Evolutionary conservation across 2,113 vertebrate species (phyloP), one percentile per base, ranked within the genome.

Genomic region (Maccullochella peelii): DNA sequence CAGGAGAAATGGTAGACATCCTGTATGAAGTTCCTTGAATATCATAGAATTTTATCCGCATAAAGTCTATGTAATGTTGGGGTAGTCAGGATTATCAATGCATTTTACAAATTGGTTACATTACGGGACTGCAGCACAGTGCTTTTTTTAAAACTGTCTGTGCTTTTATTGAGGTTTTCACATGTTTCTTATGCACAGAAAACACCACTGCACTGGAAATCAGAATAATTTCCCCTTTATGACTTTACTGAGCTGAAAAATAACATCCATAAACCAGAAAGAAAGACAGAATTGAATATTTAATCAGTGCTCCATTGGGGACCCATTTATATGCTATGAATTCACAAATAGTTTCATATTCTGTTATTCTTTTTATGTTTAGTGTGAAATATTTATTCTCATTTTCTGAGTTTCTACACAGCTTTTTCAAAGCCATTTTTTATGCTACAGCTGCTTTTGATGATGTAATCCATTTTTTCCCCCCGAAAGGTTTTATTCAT

Each of bases 201-300:
- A 76, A 63, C 27, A 6, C 38, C 44, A 18, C 33, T 54, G 33
- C 54, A 11, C 23, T 68, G 47, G 23, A 40, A 83, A 30, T 79
- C 16, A 0, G 44, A 75, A 55, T 61, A 57, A 36, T 33, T 47
- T 77, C 27, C 50, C 20, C 36, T 20, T 57, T 23, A 21, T 5
- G 1, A 57, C 57, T 58, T 73, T 76, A 68, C 23, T 0, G 21
- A 79, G 70, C 70, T 78, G 76, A 6, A 71, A 76, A 55, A 67
- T 47, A 49, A 69, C 58, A 77, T 80, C 20, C 79, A 65, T 83
- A 76, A 83, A 76, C 18, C 73, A 85, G n/a, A 84, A 63, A 79
- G 67, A 78, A 80, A 86, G 73, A 55, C 36, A 52, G 23, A 83
- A 79, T 12, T 85, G 15, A 80, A 89, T 82, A 79, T 86, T 80